A percentile compares a stretch with the other conserved stretches of the same genome.
Evolutionary conservation across 2,888 invertebrate genomes (phyloP).

Genomic region (Platynereis dumerilii): DNA sequence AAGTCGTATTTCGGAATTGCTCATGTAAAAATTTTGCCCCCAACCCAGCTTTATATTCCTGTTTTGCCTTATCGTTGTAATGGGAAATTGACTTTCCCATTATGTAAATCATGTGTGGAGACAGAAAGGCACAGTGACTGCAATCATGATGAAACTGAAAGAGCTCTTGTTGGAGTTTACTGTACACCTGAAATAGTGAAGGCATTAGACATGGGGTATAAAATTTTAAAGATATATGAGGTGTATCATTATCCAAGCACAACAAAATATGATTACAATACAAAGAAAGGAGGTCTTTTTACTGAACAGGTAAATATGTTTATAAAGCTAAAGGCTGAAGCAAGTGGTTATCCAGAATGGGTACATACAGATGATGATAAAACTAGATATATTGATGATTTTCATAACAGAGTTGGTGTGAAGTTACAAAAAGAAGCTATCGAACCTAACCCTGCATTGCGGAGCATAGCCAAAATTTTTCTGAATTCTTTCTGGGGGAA

Average conservation of each 20-base stretch:
- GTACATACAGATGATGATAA: background rate
- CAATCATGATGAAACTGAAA: constrained; percentile 30
- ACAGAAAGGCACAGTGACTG: constrained; percentile 3
- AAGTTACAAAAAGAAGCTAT: constrained; percentile 14
- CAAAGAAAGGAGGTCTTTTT: constrained; percentile 45
- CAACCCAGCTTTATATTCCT: constrained; percentile 46
- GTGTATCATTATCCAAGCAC: constrained; percentile 6
- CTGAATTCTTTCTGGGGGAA: constrained; percentile 36
- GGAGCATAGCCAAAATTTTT: constrained; percentile 4
- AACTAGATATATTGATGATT: constrained; percentile 37
- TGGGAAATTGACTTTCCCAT: constrained; percentile 52
- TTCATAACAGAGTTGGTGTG: constrained; percentile 5
- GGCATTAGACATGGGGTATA: constrained; percentile 52
- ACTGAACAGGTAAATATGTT: constrained; percentile 49
- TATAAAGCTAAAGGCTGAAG: constrained; percentile 45
- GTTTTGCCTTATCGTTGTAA: constrained; percentile 49
- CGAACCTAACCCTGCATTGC: constrained; percentile 2
- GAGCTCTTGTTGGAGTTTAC: constrained; percentile 52
- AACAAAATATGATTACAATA: constrained; percentile 24
- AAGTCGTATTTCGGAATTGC: constrained; percentile 44
- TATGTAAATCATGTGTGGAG: constrained; percentile 52
- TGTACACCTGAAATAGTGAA: constrained; percentile 53
- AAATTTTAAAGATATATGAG: constrained; percentile 43
- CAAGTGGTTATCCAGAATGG: constrained; percentile 15
- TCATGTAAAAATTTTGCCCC: constrained; percentile 45